Conservation (phyloP, 2,113 vertebrate genomes). For the Ceyx melanurus region DNA sequence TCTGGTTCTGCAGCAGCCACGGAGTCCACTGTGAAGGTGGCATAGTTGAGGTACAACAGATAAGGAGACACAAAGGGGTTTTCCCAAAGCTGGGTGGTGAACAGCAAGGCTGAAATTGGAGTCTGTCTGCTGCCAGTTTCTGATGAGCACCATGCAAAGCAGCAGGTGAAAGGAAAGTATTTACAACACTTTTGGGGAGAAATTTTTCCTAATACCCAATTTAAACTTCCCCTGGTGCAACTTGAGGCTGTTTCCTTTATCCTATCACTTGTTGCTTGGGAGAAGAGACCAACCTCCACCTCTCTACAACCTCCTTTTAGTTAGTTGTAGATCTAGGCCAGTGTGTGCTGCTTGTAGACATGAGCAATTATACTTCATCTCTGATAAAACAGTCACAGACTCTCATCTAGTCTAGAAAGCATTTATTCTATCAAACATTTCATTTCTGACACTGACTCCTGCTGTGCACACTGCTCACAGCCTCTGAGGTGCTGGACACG, state of each 20-base stretch:
- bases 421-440: neutral
- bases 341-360: neutral
- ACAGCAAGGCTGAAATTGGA: neutral
- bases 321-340: neutral
- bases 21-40: neutral
- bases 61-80: neutral
- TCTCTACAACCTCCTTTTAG: fast-evolving
- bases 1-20: fast-evolving
- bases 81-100: neutral
- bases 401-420: neutral
- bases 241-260: neutral
- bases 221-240: neutral
- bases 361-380: neutral
- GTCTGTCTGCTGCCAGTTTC: neutral
- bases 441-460: neutral
- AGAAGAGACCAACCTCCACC: neutral
- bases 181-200: neutral
- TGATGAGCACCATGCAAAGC: neutral
- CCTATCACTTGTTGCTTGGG: fast-evolving
- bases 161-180: neutral
- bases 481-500: fast-evolving
- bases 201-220: neutral
- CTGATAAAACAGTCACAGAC: neutral
- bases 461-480: fast-evolving
- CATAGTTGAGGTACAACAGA: neutral